Evolutionary conservation across 37 sponge, comb jelly and placozoan species (phyloP), one percentile per base, ranked within the genome.

Genomic region (Halisarca cf. caerulea): DNA sequence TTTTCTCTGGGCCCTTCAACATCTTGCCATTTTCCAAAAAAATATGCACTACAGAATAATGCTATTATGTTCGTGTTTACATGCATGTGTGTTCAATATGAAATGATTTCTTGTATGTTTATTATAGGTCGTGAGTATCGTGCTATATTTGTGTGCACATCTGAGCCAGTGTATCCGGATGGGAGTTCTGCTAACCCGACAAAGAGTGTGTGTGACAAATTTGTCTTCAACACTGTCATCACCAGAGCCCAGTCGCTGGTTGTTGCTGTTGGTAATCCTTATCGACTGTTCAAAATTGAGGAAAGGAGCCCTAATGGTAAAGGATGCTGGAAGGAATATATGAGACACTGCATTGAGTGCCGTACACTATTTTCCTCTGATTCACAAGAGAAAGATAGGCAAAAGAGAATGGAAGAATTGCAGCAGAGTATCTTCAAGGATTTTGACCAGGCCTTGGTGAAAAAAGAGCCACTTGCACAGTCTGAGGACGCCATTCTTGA

Each of bases 151-250:
- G 27, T 92, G 42, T 88, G 89, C 37, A 88, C 92, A 24, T 77
- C 83, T 21, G 92, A 92, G 45, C 83, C 87, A 42, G 64, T 73
- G 18, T 24, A 78, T 11, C 18, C 27, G 20, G 83, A 85, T 82
- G 89, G 89, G 0, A 53, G 18, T 1, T 80, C 70, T 1, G 58
- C 78, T 28, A 86, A 92, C 66, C 81, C 92, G 0, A 92, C 89
- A 0, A 92, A 86, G 66, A 86, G 89, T 62, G 58, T 92, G 33
- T 78, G 79, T 62, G 90, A 85, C 79, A 89, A 66, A 15, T 75
- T n/a, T 37, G 82, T 92, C 7, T 88, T 92, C 58, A 92, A 89
- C 72, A 92, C 92, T 43, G 89, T 83, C 60, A 51, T 92, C 64
- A 92, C 89, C 28, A 58, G 92, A 51, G 85, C 92, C 55, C 72